Base-by-base conservation (phyloP, 2,888 invertebrate species). In the Leptopilina myrica region DNA sequence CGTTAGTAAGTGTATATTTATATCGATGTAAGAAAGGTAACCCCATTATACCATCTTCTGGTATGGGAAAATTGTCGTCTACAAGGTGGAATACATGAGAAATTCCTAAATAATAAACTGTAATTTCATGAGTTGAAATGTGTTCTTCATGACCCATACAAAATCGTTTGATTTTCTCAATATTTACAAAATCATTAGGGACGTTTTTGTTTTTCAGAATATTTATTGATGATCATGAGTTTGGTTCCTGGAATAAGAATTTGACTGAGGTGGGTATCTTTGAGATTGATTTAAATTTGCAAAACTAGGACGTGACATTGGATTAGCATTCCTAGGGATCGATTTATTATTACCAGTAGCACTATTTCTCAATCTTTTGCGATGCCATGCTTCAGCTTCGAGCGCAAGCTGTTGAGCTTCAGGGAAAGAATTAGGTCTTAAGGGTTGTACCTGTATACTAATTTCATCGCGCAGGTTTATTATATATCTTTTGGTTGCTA, bases 211-310 rank as follows among this genome's bases (percentile, higher is more conserved):
- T 8, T 11, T 64, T 64, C 4, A 64, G 6, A 9, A 64, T 26
- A 33, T 64, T 64, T 64, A 64, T 64, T 64, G 64, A 26, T 26
- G 64, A 64, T 64, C 64, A 33, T 26, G 64, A n/a, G 8, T 49
- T 11, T 49, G 49, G 7, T 6, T 43, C 43, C 43, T 7, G 43
- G 43, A 6, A 6, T 43, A 6, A 8, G 7, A 43, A 43, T 43
- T 43, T 43, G 33, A 33, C 33, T 33, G 33, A 33, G 33, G 33
- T 33, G 2, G 33, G 4, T 33, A 33, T 33, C 33, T 33, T 33
- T 33, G 33, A 33, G 33, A 33, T 33, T 33, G 33, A 33, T 33
- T 33, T 33, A 33, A 33, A 33, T 33, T 33, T 33, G 33, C 33
- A 33, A 33, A 33, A 33, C 33, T 33, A 33, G 33, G 33, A 33